Evolutionary conservation across 2,113 vertebrate species (phyloP).

Genomic region (Psephotus haematonotus): DNA sequence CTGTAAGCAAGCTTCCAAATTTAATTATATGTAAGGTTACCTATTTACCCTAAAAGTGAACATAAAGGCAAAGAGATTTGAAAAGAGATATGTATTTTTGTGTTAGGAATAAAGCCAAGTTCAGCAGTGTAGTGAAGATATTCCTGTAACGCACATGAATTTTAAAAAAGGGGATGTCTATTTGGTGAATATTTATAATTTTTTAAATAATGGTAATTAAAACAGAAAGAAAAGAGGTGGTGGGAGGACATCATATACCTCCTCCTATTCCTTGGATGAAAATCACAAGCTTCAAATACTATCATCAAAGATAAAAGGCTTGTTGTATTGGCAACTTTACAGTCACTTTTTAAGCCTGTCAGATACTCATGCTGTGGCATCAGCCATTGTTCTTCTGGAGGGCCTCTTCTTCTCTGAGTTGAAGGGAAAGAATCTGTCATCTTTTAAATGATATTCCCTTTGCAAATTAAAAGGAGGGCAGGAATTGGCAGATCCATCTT

Average conservation of each 20-base stretch:
- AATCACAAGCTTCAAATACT: conserved; percentile 54
- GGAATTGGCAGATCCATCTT: conserved; percentile 52
- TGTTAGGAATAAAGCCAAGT: conserved; percentile 41
- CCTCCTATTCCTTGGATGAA: conserved; percentile 48
- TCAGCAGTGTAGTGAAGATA: not conserved
- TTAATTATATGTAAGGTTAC: not conserved
- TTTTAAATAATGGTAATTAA: conserved; percentile 43
- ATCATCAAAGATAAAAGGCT: conserved; percentile 58
- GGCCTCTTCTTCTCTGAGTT: conserved; percentile 15
- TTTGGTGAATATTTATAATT: conserved; percentile 18
- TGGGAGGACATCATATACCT: not conserved
- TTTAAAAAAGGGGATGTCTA: not conserved
- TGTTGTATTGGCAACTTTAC: conserved; percentile 51
- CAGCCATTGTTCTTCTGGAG: conserved; percentile 58
- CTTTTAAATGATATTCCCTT: conserved; percentile 23
- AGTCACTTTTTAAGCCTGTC: conserved; percentile 49
- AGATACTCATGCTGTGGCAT: conserved; percentile 52
- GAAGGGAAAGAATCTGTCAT: conserved; percentile 38
- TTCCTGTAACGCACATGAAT: not conserved
- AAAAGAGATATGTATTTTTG: not conserved
- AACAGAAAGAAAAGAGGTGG: conserved; percentile 8
- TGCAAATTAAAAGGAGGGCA: conserved; percentile 52
- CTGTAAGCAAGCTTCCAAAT: not conserved
- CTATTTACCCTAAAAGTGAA: conserved; percentile 17
- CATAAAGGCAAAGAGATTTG: not conserved